Evolutionary conservation across 2,113 vertebrate species (phyloP), one percentile per base, ranked within the genome.

Genomic region (Tamias sibiricus): DNA sequence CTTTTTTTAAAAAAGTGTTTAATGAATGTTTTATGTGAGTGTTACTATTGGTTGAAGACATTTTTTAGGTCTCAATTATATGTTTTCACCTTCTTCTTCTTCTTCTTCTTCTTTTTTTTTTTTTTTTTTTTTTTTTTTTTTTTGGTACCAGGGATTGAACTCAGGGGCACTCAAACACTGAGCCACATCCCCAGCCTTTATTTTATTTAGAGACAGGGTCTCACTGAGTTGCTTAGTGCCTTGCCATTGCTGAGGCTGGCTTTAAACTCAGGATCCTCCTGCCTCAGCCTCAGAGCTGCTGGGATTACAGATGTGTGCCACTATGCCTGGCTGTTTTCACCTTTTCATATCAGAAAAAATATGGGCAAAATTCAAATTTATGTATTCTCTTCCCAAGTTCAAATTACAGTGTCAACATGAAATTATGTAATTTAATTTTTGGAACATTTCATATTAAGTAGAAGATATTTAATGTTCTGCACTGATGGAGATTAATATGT

Each of bases 331-430:
- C 12, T 83, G 85, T 94, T 85, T 90, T 96, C 57, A 64, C 64
- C 28, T 94, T 93, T 96, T 86, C 26, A 89, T 94, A 62, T 77
- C 35, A 82, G 66, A 77, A 30, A 30, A 95, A 91, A 81, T 84
- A 90, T 24, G 52, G 62, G 69, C 64, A 84, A 96, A 94, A 89
- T 88, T 91, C 77, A 94, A 81, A 95, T 94, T 69, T 94, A 64
- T 44, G 84, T 57, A 59, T 86, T 94, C 35, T 95, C 62, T 95
- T 81, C 54, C 72, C 72, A 91, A 77, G 44, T 85, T 94, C n/a
- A 94, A 94, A 89, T 95, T 77, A 87, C 40, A 87, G 11, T 87
- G 66, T 90, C 81, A 76, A 30, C 49, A 66, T 66, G 80, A 81
- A 30, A 37, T 90, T 66, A 64, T 4, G 40, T 72, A 74, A 71